phyloP scores from a whole-genome alignment of 2,888 invertebrate genomes.

The Emmelina monodactyla region DNA sequence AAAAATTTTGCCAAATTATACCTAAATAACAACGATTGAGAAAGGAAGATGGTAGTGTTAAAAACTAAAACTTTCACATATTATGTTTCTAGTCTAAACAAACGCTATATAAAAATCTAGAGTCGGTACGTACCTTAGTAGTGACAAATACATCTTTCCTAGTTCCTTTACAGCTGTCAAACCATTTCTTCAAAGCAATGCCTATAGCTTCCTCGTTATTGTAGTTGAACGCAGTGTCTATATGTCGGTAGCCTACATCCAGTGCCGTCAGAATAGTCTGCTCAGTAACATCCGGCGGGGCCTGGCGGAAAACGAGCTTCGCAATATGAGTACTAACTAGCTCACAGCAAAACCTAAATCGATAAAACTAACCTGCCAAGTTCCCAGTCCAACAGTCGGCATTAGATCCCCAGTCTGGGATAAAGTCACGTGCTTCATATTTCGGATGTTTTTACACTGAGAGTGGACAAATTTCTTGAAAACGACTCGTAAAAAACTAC shows the following conservation, averaged over 20 bases:
- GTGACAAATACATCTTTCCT: constrained; percentile 80
- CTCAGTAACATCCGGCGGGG: constrained; percentile 70
- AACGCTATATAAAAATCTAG: no score
- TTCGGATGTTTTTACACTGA: constrained; percentile 22
- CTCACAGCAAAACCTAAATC: neutral
- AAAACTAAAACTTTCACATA: no score
- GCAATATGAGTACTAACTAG: neutral
- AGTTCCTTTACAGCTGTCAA: constrained; percentile 67
- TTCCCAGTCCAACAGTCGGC: constrained; percentile 77
- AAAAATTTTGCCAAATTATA: no score
- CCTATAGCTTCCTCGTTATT: constrained; percentile 81
- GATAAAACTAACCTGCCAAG: constrained; percentile 68
- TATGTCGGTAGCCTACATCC: constrained; percentile 76
- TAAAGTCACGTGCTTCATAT: constrained; percentile 52
- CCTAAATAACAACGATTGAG: no score
- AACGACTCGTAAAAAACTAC: no score
- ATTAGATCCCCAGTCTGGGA: constrained; percentile 62
- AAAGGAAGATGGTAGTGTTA: no score
- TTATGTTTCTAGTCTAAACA: no score
- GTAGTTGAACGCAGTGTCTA: constrained; percentile 83
- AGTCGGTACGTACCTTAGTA: constrained; percentile 76
- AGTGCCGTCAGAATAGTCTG: constrained; percentile 70
- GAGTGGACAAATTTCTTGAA: no score
- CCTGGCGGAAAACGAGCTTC: constrained; percentile 33
- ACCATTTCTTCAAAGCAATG: constrained; percentile 70